Evolutionary conservation across 2,888 invertebrate species (phyloP).

Genomic region (Drosophila rubida): DNA sequence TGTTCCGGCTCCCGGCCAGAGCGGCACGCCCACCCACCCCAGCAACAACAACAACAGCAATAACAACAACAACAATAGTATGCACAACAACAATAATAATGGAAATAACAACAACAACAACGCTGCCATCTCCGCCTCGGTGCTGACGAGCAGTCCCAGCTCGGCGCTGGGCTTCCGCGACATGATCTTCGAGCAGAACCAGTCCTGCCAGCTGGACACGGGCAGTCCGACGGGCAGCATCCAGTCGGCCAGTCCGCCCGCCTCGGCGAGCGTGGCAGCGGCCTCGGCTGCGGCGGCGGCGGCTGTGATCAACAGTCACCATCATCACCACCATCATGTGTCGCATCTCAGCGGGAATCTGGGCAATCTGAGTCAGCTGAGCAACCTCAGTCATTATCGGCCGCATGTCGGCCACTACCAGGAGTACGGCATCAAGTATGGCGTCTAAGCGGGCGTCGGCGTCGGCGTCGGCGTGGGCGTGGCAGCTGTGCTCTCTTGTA

Average conservation of each 20-base stretch:
- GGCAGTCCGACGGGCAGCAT: constrained; percentile 85
- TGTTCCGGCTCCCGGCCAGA: constrained; percentile 31
- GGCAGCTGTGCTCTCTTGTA: constrained; percentile 73
- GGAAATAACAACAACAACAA: constrained; percentile 57
- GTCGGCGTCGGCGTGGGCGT: constrained; percentile 13
- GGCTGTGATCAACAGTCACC: constrained; percentile 81
- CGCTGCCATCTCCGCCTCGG: constrained; percentile 49
- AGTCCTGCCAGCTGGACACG: constrained; percentile 85
- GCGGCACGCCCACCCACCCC: constrained; percentile 59
- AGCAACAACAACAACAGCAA: constrained; percentile 59
- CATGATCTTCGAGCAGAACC: constrained; percentile 85
- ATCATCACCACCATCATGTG: constrained; percentile 82
- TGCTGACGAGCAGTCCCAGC: constrained; percentile 75
- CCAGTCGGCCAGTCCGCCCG: constrained; percentile 84
- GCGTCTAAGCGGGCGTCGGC: constrained; percentile 74
- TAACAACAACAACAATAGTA: constrained; percentile 50
- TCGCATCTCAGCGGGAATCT: constrained; percentile 83
- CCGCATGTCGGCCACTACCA: constrained; percentile 84
- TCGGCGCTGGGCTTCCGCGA: constrained; percentile 83
- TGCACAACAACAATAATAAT: constrained; percentile 53
- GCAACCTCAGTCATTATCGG: constrained; percentile 84
- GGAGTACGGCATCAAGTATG: constrained; percentile 85
- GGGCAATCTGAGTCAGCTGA: constrained; percentile 83
- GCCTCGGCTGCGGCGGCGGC: constrained; percentile 78
- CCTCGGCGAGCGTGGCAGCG: constrained; percentile 71